These are phyloP conservation scores for Cairina moschata DNA, from an alignment of 2,113 vertebrate species.

Conservation along the genomic window DNA sequence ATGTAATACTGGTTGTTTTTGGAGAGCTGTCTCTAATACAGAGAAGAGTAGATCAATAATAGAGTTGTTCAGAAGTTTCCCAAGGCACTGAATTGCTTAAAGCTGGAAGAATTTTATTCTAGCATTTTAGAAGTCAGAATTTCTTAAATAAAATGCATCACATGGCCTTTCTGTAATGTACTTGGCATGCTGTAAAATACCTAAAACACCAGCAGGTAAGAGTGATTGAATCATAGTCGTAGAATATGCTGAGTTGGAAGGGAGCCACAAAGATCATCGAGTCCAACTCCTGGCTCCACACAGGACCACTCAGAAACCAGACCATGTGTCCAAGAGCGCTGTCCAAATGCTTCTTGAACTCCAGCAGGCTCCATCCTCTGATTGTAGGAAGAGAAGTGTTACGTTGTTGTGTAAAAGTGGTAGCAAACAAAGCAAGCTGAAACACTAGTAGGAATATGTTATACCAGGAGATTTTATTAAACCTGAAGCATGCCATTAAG, in stretches of 20 bases:
- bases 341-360: too few species aligned
- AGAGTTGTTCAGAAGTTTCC: not conserved
- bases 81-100: not conserved
- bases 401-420: not conserved
- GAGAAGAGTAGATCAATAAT: not conserved
- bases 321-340: too few species aligned
- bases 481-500: not conserved
- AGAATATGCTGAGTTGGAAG: too few species aligned
- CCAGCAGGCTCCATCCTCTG: not conserved
- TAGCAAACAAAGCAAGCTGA: not conserved
- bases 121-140: not conserved
- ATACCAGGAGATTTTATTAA: not conserved
- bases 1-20: not conserved
- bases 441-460: not conserved
- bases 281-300: too few species aligned
- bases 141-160: not conserved
- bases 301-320: too few species aligned
- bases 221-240: not conserved
- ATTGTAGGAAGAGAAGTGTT: not conserved
- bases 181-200: not conserved
- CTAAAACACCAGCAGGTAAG: not conserved
- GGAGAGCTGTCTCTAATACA: not conserved
- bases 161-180: not conserved
- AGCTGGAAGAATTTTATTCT: not conserved
- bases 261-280: too few species aligned